Evolutionary conservation across 2,113 vertebrate species (phyloP), one percentile per base, ranked within the genome.

Genomic region (Scomber colias): DNA sequence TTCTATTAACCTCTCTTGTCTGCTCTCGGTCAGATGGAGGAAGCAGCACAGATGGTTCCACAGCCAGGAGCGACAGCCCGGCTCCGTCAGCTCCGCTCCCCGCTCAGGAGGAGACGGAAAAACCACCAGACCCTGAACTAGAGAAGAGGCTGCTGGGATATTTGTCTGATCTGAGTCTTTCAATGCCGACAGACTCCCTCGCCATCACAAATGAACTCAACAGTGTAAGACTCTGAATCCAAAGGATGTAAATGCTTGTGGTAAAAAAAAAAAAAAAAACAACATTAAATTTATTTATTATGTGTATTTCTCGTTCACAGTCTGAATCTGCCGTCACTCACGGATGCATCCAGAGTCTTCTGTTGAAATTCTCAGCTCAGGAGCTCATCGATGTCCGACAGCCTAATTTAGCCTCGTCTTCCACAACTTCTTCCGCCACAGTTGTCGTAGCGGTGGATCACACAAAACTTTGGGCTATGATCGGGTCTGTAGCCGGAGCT

Each of bases 331-430:
- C 95, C 12, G 95, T 95, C 21, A 94, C 93, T 50, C 96, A 95
- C 13, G 85, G 90, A 30, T 95, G 94, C 53, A 97, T 98, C 79
- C 96, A 97, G 88, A 97, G 97, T 79, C 95, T 98, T 24, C 92
- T 98, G 62, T 96, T 97, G 46, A 98, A 98, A 60, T 98, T 98
- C 89, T 96, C 97, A 0, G 97, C 97, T 66, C 97, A 98, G 89
- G 97, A 98, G 80, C 90, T 98, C 69, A 98, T 98, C 1, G 97
- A 97, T 75, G 95, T 98, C 30, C 81, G 94, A 59, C 92, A 95
- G 94, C 57, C 95, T 76, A n/a, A 87, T 85, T 54, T 90, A 53
- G 65, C 77, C 53, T 84, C 92, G 3, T 75, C 87, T 3, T 81
- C 91, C 15, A 17, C 87, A 1, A 5, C 86, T 5, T 50, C 89